phyloP scores from a whole-genome alignment of 2,113 vertebrate species.

The Orthonyx spaldingii region DNA sequence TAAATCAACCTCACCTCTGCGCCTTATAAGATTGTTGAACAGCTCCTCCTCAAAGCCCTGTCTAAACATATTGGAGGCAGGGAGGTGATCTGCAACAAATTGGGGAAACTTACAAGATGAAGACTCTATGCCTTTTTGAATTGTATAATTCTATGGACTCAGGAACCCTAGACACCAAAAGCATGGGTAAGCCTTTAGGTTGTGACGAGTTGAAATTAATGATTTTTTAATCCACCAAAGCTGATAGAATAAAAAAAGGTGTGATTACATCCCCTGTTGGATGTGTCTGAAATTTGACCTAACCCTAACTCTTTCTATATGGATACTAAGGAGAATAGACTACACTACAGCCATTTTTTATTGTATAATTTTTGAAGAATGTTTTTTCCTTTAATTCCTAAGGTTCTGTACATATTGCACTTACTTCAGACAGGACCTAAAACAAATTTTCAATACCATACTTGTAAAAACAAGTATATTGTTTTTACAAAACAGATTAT shows the following conservation, averaged over 20 bases:
- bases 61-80: neutral
- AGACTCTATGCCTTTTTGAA: neutral
- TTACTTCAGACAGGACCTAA: neutral
- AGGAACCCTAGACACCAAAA: fast-evolving
- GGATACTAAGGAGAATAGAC: neutral
- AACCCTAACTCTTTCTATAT: neutral
- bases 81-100: neutral
- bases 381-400: neutral
- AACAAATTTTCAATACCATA: neutral
- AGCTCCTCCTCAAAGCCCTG: neutral
- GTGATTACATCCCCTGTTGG: neutral
- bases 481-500: too few relatives aligned
- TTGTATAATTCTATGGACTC: fast-evolving
- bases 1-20: neutral
- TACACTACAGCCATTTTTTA: neutral
- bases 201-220: neutral
- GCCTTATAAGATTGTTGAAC: neutral
- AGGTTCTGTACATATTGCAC: neutral
- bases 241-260: neutral
- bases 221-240: neutral
- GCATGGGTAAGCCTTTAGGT: neutral
- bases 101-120: neutral
- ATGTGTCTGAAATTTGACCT: neutral
- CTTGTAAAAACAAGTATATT: neutral
- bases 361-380: neutral